Evolutionary conservation across 1,140 invertebrate species (phyloP).

Genomic region (Drosophila pallidifrons): DNA sequence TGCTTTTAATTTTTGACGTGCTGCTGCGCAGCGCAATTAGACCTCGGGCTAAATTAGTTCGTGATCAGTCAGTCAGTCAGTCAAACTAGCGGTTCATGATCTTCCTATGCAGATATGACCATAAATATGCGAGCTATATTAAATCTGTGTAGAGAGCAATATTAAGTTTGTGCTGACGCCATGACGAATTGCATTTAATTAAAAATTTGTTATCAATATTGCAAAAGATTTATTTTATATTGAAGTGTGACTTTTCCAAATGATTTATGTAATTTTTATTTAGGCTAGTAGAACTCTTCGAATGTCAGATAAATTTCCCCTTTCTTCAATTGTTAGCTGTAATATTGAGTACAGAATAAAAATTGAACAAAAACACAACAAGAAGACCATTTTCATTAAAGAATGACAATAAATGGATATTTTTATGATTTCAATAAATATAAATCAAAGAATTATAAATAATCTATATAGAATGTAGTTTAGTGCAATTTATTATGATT

Average conservation of each 20-base stretch:
- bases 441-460: too few species aligned
- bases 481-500: too few species aligned
- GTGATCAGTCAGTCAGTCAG: constrained; percentile 36
- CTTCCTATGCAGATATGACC: constrained; percentile 39
- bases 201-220: neutral
- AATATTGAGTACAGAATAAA: too few species aligned
- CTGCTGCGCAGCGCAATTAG: constrained; percentile 44
- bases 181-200: neutral
- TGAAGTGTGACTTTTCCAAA: neutral
- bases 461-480: too few species aligned
- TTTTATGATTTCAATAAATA: too few species aligned
- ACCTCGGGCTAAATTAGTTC: constrained; percentile 43
- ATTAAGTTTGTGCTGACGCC: neutral
- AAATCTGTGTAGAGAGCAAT: neutral
- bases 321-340: too few species aligned
- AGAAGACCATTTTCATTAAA: too few species aligned
- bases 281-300: too few species aligned
- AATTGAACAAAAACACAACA: too few species aligned
- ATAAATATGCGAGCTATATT: neutral
- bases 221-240: neutral
- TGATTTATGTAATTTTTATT: too few species aligned
- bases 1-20: constrained; percentile 78
- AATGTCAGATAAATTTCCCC: too few species aligned
- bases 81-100: constrained; percentile 44
- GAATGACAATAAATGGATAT: too few species aligned